Conservation (phyloP, 2,113 vertebrate genomes). For the Oreochromis spilurus region DNA sequence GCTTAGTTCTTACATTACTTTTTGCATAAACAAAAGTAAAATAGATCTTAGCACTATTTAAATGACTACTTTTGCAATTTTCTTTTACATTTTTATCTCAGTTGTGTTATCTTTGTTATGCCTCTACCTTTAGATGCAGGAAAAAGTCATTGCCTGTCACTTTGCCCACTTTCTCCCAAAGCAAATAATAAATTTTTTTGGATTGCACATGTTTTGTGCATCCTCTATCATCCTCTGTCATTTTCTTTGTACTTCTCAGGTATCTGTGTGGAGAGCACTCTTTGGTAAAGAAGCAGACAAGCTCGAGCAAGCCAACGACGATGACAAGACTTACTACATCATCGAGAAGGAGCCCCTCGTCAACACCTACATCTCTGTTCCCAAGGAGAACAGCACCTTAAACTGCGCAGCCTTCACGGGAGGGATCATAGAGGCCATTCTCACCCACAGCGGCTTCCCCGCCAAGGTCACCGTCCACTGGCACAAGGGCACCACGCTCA, state of each 20-base stretch:
- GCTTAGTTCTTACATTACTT: background rate
- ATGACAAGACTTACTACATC: slow-evolving; percentile 85
- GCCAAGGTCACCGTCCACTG: slow-evolving; percentile 87
- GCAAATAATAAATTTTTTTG: background rate
- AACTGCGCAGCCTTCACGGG: slow-evolving; percentile 87
- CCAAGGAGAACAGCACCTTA: slow-evolving; percentile 85
- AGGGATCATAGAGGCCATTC: slow-evolving; percentile 81
- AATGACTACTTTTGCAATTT: background rate
- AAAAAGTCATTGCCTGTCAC: background rate
- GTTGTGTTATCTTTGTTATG: background rate
- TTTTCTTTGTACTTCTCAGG: slow-evolving; percentile 51
- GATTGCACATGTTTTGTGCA: background rate
- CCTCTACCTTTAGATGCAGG: background rate
- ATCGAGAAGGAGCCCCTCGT: slow-evolving; percentile 85
- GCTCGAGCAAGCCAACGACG: slow-evolving; percentile 86
- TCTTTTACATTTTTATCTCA: background rate
- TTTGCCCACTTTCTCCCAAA: background rate
- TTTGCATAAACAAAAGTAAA: background rate
- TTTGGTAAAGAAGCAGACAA: slow-evolving; percentile 88
- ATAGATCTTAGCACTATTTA: background rate
- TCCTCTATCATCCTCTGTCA: background rate
- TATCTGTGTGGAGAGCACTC: slow-evolving; percentile 79
- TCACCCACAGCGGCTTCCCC: slow-evolving; percentile 81
- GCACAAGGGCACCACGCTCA: slow-evolving; percentile 89
- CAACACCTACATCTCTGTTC: slow-evolving; percentile 84